These are phyloP conservation scores for Crossocerus cetratus DNA, from an alignment of 2,888 invertebrate genomes.

Conservation along the genomic window DNA sequence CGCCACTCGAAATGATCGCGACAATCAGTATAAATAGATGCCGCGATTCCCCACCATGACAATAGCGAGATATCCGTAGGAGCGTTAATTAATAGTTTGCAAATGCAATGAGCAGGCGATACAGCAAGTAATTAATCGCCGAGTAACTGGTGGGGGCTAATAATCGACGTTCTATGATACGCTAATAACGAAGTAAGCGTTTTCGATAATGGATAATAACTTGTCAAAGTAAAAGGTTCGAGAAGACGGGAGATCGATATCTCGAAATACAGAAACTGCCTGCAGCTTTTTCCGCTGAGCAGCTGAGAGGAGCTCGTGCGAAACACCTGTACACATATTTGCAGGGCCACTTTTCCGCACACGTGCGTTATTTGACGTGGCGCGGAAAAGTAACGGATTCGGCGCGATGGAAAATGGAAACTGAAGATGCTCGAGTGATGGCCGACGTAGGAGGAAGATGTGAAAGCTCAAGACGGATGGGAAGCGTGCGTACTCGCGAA, in stretches of 20 bases:
- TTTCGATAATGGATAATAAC: no score
- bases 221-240: not conserved
- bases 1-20: no score
- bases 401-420: not conserved
- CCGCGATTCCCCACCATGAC: no score
- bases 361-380: slow-evolving; percentile 35
- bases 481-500: not conserved
- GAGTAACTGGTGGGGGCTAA: no score
- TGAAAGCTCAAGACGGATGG: slow-evolving; percentile 30
- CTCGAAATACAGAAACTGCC: not conserved
- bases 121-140: no score
- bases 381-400: slow-evolving; percentile 22
- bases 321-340: slow-evolving; percentile 37
- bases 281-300: not conserved
- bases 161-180: no score
- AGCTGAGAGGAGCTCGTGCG: slow-evolving; percentile 8
- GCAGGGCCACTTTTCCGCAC: slow-evolving; percentile 14
- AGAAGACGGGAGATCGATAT: slow-evolving; percentile 9
- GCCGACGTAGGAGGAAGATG: slow-evolving; percentile 15
- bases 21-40: no score
- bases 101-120: no score
- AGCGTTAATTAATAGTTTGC: no score
- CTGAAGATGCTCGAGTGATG: not conserved
- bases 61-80: no score
- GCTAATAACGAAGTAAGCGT: no score